Evolutionary conservation across 1,140 invertebrate species (phyloP).

Genomic region (Bicyclus anynana): DNA sequence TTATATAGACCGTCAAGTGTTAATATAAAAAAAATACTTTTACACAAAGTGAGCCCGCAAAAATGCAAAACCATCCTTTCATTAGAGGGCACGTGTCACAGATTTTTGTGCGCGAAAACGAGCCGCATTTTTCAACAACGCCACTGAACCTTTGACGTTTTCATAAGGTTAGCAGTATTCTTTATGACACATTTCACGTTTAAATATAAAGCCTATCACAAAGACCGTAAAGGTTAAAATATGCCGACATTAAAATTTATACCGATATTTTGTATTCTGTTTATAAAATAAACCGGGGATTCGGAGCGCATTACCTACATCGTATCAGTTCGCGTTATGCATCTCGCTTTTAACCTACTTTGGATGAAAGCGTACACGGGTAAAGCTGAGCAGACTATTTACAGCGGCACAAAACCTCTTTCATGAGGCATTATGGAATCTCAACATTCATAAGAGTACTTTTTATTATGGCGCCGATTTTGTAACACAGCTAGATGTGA

Average conservation of each 20-base stretch:
- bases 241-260: neutral
- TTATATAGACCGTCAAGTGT: too few species aligned
- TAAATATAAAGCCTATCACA: neutral
- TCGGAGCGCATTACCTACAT: constrained; percentile 2
- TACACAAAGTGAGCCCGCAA: neutral
- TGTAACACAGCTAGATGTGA: too few species aligned
- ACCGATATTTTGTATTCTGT: constrained; percentile 6
- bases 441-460: neutral
- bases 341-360: constrained; percentile 10
- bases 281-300: constrained; percentile 7
- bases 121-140: neutral
- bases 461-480: neutral
- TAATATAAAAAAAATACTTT: too few species aligned
- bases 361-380: constrained; percentile 6
- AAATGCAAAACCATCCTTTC: neutral
- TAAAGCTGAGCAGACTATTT: constrained; percentile 3
- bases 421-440: constrained; percentile 1
- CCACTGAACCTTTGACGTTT: constrained; percentile 1
- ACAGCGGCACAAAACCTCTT: constrained; percentile 1
- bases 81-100: neutral
- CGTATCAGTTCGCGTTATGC: constrained; percentile 5
- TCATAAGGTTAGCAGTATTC: neutral
- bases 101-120: neutral
- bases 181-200: neutral
- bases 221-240: neutral